Evolutionary conservation across 2,888 invertebrate species (phyloP), one percentile per base, ranked within the genome.

Genomic region (Sussaba pulchella): DNA sequence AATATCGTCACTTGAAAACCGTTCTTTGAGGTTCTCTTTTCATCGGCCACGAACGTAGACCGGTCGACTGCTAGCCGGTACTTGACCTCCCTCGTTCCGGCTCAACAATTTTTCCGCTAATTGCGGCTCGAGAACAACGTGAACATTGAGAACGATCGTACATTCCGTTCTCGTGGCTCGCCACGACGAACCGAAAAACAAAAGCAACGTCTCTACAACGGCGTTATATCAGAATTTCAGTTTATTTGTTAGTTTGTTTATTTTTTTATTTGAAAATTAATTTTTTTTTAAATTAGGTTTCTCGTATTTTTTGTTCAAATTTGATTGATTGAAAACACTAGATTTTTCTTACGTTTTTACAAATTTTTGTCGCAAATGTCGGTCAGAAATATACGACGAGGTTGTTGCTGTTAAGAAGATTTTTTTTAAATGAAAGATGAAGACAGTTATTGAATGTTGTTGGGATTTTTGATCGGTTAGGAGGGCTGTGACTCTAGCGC

Each of bases 81-180:
- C 69, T 81, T 76, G 76, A 81, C 63, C 76, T 45, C 47, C 43
- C 66, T 70, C 43, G 50, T 59, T 31, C 26, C 41, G n/a, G 43
- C 75, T 71, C 61, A 19, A 21, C 50, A 75, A 75, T 76, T 47
- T 57, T 66, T 72, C 26, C 50, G 52, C 45, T 71, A 73, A 81
- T 81, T 75, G 43, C 76, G 45, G 39, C 71, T 69, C 69, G 50
- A 61, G 43, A 39, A 50, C 57, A 78, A 52, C 64, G 63, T 47
- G 50, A 61, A 45, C 59, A 17, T 61, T 67, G 41, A 43, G 31
- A 19, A 26, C 21, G 1, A 9, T 24, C 43, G 43, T 12, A 10
- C 43, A 43, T n/a, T 57, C 36, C 24, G 24, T 52, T 8, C 10
- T 31, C 31, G 36, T 17, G 57, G 17, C 31, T 57, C 3, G n/a